A percentile compares a stretch with the other conserved stretches of the same genome.
phyloP scores from a whole-genome alignment of 37 sponge, comb jelly and placozoan species.

The Corticium candelabrum region DNA sequence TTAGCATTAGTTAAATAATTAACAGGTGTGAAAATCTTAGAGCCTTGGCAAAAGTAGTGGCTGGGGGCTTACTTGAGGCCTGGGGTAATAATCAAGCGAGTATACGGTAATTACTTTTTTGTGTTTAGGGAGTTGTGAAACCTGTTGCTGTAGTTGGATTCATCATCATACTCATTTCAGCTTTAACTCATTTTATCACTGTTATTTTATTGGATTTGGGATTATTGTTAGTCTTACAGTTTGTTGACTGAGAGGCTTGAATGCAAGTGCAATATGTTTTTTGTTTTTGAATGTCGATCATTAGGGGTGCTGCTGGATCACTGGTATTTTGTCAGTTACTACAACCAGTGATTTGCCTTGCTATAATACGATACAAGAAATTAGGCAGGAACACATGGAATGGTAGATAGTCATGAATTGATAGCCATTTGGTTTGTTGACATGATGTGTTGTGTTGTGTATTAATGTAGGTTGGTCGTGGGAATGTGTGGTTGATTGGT shows the following conservation, averaged over 20 bases:
- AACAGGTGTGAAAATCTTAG: too few species aligned
- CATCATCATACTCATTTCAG: not conserved
- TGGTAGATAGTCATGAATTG: not conserved
- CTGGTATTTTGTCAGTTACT: not conserved
- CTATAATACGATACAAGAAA: not conserved
- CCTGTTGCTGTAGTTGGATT: not conserved
- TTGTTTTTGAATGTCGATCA: too few species aligned
- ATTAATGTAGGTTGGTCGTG: slow-evolving; percentile 1
- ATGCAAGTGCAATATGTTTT: too few species aligned
- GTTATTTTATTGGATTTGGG: not conserved
- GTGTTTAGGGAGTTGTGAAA: not conserved
- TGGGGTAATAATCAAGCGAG: too few species aligned
- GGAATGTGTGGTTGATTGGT: slow-evolving; percentile 3
- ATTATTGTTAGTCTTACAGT: not conserved
- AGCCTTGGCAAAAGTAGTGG: too few species aligned
- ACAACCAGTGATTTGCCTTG: not conserved
- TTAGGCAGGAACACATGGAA: not conserved
- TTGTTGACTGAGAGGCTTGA: too few species aligned
- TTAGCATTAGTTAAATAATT: too few species aligned
- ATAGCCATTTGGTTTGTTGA: too few species aligned
- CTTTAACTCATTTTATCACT: not conserved
- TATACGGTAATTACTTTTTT: too few species aligned
- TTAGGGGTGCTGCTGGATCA: not conserved
- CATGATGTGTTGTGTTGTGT: too few species aligned
- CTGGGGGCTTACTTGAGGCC: too few species aligned